These are phyloP conservation scores for Drosophila pachea DNA, from an alignment of 1,140 invertebrate genomes.

Conservation along the genomic window DNA sequence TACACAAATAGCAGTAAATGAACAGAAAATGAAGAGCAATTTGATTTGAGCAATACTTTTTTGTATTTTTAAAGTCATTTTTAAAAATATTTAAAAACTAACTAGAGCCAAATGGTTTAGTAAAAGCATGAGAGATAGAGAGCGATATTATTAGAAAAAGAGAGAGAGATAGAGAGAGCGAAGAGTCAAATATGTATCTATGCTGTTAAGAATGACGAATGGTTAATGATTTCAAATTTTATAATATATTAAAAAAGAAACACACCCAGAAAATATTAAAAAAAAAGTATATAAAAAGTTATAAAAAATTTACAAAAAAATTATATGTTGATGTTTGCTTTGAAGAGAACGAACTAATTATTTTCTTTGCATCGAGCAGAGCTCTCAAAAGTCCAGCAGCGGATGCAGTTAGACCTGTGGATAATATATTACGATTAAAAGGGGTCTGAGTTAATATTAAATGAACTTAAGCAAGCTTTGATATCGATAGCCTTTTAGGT, in stretches of 20 bases:
- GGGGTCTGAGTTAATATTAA: too few relatives aligned
- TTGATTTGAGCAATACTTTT: constrained; percentile 46
- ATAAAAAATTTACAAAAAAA: constrained; percentile 60
- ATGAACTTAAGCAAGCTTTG: too few relatives aligned
- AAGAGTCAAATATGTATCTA: constrained; percentile 44
- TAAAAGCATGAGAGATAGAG: constrained; percentile 18
- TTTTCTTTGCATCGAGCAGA: constrained; percentile 51
- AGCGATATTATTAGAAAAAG: constrained; percentile 7
- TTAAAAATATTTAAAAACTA: constrained; percentile 70
- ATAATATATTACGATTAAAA: too few relatives aligned
- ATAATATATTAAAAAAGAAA: constrained; percentile 53
- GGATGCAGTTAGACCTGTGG: too few relatives aligned
- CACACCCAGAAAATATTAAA: constrained; percentile 42
- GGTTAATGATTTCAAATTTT: constrained; percentile 64
- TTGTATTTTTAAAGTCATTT: constrained; percentile 71
- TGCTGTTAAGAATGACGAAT: constrained; percentile 52
- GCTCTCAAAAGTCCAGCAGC: background rate
- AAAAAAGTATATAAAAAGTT: constrained; percentile 67
- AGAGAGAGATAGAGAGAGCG: constrained; percentile 32
- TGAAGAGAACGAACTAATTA: constrained; percentile 49
- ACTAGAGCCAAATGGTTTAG: constrained; percentile 9
- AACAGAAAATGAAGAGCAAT: background rate
- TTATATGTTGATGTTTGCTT: constrained; percentile 74
- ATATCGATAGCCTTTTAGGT: too few relatives aligned
- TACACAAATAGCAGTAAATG: constrained; percentile 54